Base-by-base conservation (phyloP, 2,113 vertebrate genomes). In the Platysteira castanea region DNA sequence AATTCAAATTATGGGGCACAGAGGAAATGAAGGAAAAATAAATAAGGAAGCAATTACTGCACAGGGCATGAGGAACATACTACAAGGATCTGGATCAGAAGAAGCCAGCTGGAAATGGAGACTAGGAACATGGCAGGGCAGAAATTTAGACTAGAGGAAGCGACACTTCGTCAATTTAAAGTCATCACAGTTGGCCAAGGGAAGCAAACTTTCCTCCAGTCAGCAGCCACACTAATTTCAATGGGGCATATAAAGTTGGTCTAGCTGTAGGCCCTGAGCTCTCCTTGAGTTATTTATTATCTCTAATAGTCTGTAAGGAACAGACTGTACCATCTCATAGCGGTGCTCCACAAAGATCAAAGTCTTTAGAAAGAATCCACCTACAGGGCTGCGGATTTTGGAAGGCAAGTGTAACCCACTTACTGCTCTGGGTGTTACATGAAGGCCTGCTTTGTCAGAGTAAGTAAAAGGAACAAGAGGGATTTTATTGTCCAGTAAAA, bases 311-410 rank as follows among this genome's bases (percentile, higher is more conserved):
- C 53, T 68, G 42, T 78, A 60, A 78, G 71, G 85, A 95, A 53
- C 65, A 79, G 69, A 23, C 65, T 89, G 68, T 85, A 49, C 60
- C 80, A 81, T 68, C 65, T 83, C 28, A 74, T 18, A 83, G 61
- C 10, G 10, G 74, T 82, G 46, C 30, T 95, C n/a, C 65, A 64
- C 65, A 81, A 87, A 87, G 71, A 95, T 93, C 80, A 91, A 96
- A 95, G 67, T 27, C 52, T 90, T 94, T 52, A 87, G 77, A 93
- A 93, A 91, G 59, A 82, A 95, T 90, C 77, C 83, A 95, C 86
- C 91, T 95, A 92, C 83, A 85, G 41, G 54, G 39, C 65, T 69
- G 28, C 0, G 0, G 78, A 61, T 91, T 92, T 94, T 92, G 79
- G 93, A 95, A 89, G 46, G 64, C 63, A 88, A 89, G 27, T 64